Percentiles rank a stretch among this genome's conserved stretches.
Conservation (phyloP, 2,888 invertebrate genomes). For the Ametastegia equiseti region DNA sequence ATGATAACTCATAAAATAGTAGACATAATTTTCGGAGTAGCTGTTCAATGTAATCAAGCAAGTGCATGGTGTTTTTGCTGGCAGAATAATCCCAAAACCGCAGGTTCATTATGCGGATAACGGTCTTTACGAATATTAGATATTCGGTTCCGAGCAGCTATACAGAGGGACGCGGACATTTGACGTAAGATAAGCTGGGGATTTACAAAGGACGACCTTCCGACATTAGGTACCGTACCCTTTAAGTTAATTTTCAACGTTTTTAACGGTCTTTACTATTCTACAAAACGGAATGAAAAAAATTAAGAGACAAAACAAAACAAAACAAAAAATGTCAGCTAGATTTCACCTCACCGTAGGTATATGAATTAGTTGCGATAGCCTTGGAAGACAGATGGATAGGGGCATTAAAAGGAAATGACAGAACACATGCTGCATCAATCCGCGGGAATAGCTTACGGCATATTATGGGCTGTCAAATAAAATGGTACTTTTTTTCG, state of each 20-base stretch:
- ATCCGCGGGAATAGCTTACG: constrained; percentile 3
- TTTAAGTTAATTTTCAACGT: not conserved
- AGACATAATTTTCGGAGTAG: not conserved
- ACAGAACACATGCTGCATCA: not conserved
- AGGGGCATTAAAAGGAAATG: not conserved
- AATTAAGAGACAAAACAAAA: not conserved
- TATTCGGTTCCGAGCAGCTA: not conserved
- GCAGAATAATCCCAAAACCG: constrained; percentile 10
- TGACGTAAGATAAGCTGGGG: constrained; percentile 17
- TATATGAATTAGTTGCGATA: constrained; percentile 1
- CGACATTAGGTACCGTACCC: not conserved
- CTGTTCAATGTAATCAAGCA: not conserved
- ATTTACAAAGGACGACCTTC: constrained; percentile 10
- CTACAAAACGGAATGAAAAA: not conserved
- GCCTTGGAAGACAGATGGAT: constrained; percentile 2
- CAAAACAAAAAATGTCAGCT: not conserved
- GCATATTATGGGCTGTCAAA: not conserved
- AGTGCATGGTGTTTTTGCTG: not conserved
- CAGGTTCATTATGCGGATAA: constrained; percentile 14
- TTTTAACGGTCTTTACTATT: not conserved
- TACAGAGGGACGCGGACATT: not conserved
- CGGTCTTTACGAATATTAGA: constrained; percentile 12
- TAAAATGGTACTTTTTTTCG: not conserved
- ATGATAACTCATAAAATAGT: not conserved
- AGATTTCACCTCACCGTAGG: not conserved